Evolutionary conservation across 2,888 invertebrate species (phyloP).

Genomic region (Nomada fucata): DNA sequence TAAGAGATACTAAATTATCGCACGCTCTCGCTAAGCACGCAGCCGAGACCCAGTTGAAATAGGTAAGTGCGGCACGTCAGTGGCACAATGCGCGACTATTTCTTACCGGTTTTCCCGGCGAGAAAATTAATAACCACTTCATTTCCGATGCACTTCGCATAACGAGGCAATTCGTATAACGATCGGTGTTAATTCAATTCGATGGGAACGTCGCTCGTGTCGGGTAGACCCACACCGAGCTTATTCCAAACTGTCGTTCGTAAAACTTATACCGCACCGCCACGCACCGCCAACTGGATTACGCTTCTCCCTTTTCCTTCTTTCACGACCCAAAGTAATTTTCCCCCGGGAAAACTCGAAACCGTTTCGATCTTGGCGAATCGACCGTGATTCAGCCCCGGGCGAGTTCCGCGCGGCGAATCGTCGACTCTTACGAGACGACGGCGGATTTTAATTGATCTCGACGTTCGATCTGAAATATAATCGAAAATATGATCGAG

Average conservation of each 20-base stretch:
- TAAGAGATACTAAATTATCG: slow-evolving; percentile 49
- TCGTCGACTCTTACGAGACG: slow-evolving; percentile 71
- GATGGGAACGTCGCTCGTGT: slow-evolving; percentile 9
- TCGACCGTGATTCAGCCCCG: neutral
- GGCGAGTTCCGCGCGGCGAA: slow-evolving; percentile 42
- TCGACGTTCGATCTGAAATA: slow-evolving; percentile 54
- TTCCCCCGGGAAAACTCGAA: neutral
- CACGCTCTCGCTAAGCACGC: neutral
- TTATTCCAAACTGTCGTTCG: neutral
- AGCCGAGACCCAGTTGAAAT: neutral
- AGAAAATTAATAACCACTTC: slow-evolving; percentile 47
- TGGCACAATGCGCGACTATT: slow-evolving; percentile 14
- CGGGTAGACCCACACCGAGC: neutral
- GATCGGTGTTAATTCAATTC: slow-evolving; percentile 40
- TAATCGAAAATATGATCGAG: slow-evolving; percentile 25
- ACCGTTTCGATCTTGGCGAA: neutral
- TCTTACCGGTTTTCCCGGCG: neutral
- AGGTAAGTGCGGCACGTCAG: slow-evolving; percentile 35
- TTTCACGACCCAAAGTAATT: neutral
- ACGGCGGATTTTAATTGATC: slow-evolving; percentile 74
- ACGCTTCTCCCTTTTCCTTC: neutral
- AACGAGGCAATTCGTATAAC: slow-evolving; percentile 43
- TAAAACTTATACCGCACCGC: neutral
- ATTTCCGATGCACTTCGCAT: slow-evolving; percentile 32
- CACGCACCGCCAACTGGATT: neutral